A percentile compares a stretch with the other conserved stretches of the same genome.
Evolutionary conservation across 2,888 invertebrate genomes (phyloP).

Genomic region (Lagria hirta): DNA sequence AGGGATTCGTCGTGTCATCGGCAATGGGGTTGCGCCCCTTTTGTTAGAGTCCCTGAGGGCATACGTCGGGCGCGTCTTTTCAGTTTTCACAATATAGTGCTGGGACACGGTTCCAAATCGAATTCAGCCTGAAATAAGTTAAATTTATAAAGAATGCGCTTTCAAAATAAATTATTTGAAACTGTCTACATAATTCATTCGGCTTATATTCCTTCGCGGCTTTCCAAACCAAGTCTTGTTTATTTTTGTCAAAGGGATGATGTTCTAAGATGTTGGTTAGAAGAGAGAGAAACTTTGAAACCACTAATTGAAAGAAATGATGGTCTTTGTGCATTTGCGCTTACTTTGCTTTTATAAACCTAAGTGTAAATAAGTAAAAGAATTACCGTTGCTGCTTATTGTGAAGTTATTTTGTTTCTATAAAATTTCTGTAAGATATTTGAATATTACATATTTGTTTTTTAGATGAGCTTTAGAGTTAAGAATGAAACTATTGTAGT

Average conservation of each 20-base stretch:
- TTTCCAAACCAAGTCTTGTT: conserved; percentile 8
- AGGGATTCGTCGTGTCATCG: conserved; percentile 32
- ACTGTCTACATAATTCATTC: conserved; percentile 23
- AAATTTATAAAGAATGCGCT: conserved; percentile 26
- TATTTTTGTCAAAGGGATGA: conserved; percentile 11
- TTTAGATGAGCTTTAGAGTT: too few relatives aligned
- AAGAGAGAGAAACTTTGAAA: conserved; percentile 4
- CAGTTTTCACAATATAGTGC: conserved; percentile 21
- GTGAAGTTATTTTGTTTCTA: too few relatives aligned
- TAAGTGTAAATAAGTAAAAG: too few relatives aligned
- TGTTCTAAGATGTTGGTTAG: not conserved
- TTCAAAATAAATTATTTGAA: conserved; percentile 22
- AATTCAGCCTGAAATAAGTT: conserved; percentile 28
- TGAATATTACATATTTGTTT: too few relatives aligned
- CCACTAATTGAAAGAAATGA: conserved; percentile 11
- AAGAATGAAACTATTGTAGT: too few relatives aligned
- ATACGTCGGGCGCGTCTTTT: conserved; percentile 27
- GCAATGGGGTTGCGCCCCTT: conserved; percentile 28
- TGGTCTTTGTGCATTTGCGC: too few relatives aligned
- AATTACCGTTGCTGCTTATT: too few relatives aligned
- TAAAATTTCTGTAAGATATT: too few relatives aligned
- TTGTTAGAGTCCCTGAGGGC: conserved; percentile 27
- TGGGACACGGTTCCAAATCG: conserved; percentile 23
- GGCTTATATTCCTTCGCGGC: conserved; percentile 12
- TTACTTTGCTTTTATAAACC: too few relatives aligned